Conservation (phyloP, 1,140 invertebrate genomes). For the Neodiprion lecontei region DNA sequence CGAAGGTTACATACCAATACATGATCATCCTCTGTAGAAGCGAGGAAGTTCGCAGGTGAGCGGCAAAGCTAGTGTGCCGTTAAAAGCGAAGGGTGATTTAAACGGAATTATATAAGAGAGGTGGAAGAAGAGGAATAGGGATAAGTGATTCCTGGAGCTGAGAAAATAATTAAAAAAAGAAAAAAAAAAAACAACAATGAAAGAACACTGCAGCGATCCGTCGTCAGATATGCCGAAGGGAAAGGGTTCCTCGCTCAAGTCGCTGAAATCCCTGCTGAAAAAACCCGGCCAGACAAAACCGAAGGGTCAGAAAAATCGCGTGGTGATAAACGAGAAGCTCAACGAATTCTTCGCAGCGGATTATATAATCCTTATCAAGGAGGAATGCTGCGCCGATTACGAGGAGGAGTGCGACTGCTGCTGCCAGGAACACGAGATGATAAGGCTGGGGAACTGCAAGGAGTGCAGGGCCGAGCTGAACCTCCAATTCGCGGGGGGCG, state of each 20-base stretch:
- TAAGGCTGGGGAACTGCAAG: slow-evolving; percentile 67
- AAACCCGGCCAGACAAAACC: slow-evolving; percentile 59
- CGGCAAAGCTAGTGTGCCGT: too few relatives aligned
- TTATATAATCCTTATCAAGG: slow-evolving; percentile 85
- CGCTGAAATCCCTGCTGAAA: slow-evolving; percentile 68
- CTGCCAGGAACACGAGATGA: slow-evolving; percentile 76
- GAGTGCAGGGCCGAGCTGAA: slow-evolving; percentile 57
- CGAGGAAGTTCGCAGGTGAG: too few relatives aligned
- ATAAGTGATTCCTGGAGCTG: neutral
- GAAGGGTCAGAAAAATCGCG: slow-evolving; percentile 70
- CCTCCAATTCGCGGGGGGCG: slow-evolving; percentile 41
- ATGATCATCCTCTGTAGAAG: too few relatives aligned
- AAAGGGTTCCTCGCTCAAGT: slow-evolving; percentile 62
- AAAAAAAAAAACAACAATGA: slow-evolving; percentile 33
- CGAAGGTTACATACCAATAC: too few relatives aligned
- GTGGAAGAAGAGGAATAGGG: neutral
- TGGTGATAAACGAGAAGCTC: slow-evolving; percentile 83
- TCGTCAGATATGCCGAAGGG: slow-evolving; percentile 43
- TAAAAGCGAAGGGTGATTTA: too few relatives aligned
- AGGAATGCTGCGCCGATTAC: slow-evolving; percentile 82
- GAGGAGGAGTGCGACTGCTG: slow-evolving; percentile 77
- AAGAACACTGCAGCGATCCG: slow-evolving; percentile 44
- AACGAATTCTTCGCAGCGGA: slow-evolving; percentile 89
- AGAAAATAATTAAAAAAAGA: neutral
- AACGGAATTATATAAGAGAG: neutral